Conservation (phyloP, 2,113 vertebrate genomes). For the Oreochromis tanganicae region DNA sequence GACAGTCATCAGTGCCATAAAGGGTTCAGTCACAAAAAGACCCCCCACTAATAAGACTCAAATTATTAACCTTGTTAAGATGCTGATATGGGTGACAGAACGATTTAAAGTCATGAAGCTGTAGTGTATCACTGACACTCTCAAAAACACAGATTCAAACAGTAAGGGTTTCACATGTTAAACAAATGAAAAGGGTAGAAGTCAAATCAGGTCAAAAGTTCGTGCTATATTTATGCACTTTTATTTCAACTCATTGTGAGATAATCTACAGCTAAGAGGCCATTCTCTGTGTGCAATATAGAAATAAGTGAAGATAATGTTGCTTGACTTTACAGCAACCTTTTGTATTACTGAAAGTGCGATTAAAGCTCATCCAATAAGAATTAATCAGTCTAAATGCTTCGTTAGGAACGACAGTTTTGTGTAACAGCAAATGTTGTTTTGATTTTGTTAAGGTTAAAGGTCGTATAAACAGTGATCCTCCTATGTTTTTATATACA, state of each 20-base stretch:
- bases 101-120: neutral
- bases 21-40: neutral
- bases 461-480: neutral
- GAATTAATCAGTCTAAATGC: neutral
- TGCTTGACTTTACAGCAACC: neutral
- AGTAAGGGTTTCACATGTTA: neutral
- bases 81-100: neutral
- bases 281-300: neutral
- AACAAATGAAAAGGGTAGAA: neutral
- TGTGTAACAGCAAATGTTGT: neutral
- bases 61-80: neutral
- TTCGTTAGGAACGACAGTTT: neutral
- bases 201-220: neutral
- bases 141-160: neutral
- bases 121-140: neutral
- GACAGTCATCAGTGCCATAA: neutral
- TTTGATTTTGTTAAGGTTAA: neutral
- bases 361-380: neutral
- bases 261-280: neutral
- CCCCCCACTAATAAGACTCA: neutral
- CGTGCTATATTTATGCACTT: neutral
- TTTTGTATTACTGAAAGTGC: neutral
- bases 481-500: fast-evolving
- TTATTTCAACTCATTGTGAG: neutral
- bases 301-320: neutral